Percentiles rank a stretch among this genome's conserved stretches.
These are phyloP conservation scores for Drosophila robusta DNA, from an alignment of 2,888 invertebrate genomes.

Conservation along the genomic window DNA sequence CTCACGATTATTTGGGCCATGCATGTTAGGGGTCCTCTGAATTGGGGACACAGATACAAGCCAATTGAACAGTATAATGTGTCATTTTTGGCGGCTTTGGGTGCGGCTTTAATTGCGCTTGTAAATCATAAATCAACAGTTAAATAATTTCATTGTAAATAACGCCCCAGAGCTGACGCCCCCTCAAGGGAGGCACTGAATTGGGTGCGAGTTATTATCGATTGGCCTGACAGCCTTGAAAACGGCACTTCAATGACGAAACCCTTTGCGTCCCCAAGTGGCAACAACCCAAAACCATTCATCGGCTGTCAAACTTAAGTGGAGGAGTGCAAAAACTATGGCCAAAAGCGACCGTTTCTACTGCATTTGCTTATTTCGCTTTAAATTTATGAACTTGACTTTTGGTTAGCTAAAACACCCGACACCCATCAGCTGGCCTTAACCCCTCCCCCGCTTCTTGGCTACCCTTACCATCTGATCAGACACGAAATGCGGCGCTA, in stretches of 20 bases:
- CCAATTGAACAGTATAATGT: slow-evolving; percentile 57
- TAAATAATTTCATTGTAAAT: slow-evolving; percentile 53
- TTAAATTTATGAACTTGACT: slow-evolving; percentile 79
- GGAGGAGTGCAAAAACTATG: slow-evolving; percentile 19
- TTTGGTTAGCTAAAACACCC: slow-evolving; percentile 54
- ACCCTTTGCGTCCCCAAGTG: slow-evolving; percentile 10
- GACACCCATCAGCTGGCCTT: not conserved
- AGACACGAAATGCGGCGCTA: slow-evolving; percentile 66
- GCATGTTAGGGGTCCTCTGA: slow-evolving; percentile 1
- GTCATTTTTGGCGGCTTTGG: slow-evolving; percentile 53
- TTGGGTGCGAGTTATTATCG: slow-evolving; percentile 47
- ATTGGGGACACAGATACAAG: slow-evolving; percentile 37
- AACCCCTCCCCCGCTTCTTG: not conserved
- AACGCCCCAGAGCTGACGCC: slow-evolving; percentile 19
- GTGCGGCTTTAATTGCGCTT: slow-evolving; percentile 52
- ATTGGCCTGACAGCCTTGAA: slow-evolving; percentile 52
- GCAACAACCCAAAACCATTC: slow-evolving; percentile 42
- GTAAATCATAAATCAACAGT: slow-evolving; percentile 70
- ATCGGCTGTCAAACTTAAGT: slow-evolving; percentile 55
- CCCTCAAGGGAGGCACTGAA: slow-evolving; percentile 4
- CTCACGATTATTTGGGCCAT: slow-evolving; percentile 31
- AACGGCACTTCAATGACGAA: slow-evolving; percentile 45
- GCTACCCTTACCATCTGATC: slow-evolving; percentile 19
- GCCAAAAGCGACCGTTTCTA: slow-evolving; percentile 19
- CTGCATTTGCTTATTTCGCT: slow-evolving; percentile 38